These are phyloP conservation scores for Apodemia hepburni DNA, from an alignment of 2,888 invertebrate species.

Conservation along the genomic window DNA sequence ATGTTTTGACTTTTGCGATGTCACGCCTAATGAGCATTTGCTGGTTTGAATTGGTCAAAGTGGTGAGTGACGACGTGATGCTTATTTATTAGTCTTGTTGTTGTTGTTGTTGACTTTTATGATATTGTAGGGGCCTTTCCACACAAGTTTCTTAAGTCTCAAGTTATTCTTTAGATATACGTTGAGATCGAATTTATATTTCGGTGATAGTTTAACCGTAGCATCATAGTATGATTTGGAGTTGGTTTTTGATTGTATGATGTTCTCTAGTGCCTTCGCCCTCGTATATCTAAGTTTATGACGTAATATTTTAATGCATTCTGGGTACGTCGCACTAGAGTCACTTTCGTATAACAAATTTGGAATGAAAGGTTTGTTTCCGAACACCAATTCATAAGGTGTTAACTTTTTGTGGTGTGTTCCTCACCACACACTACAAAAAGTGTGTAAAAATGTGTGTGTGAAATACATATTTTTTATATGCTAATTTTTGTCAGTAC, in stretches of 20 bases:
- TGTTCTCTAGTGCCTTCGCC: constrained; percentile 7
- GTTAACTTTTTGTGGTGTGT: neutral
- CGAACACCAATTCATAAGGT: neutral
- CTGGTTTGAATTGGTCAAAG: neutral
- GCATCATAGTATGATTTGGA: constrained; percentile 12
- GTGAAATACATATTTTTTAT: no score
- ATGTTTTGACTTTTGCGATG: neutral
- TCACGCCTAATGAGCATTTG: neutral
- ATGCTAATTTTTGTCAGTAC: no score
- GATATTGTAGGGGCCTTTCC: neutral
- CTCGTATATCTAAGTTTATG: neutral
- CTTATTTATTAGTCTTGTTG: neutral
- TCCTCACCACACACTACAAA: no score
- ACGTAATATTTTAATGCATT: neutral
- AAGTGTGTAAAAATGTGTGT: no score
- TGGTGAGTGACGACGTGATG: constrained; percentile 1
- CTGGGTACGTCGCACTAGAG: neutral
- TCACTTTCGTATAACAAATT: neutral
- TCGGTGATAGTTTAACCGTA: neutral
- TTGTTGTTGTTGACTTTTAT: neutral
- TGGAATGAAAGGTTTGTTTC: neutral
- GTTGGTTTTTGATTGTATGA: neutral
- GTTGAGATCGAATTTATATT: constrained; percentile 1
- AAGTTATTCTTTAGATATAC: neutral
- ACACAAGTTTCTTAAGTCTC: neutral